Percentiles rank a stretch among this genome's conserved stretches.
Evolutionary conservation across 2,888 invertebrate genomes (phyloP).

Genomic region (Ochropleura leucogaster): DNA sequence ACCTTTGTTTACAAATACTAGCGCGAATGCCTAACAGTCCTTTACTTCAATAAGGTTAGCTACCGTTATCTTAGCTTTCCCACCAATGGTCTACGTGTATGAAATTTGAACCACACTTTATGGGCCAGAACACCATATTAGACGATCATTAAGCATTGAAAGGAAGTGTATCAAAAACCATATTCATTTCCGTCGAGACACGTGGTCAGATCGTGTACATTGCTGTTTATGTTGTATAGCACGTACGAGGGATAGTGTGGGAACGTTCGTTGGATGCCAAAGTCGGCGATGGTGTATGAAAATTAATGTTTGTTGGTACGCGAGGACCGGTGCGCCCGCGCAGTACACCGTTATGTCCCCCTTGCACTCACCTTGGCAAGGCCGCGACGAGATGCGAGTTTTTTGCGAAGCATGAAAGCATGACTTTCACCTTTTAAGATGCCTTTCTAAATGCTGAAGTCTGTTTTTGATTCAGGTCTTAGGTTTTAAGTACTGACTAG

Average conservation of each 20-base stretch:
- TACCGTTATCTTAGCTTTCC: constrained; percentile 83
- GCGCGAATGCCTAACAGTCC: constrained; percentile 56
- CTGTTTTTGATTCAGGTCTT: constrained; percentile 68
- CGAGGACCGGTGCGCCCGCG: constrained; percentile 74
- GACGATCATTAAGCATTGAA: constrained; percentile 79
- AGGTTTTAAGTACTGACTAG: constrained; percentile 57
- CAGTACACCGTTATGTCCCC: constrained; percentile 88
- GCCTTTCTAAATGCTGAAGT: constrained; percentile 88
- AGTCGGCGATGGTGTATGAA: constrained; percentile 71
- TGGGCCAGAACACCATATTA: constrained; percentile 75
- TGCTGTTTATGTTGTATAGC: constrained; percentile 58
- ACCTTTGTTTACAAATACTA: constrained; percentile 82
- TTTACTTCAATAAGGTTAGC: constrained; percentile 68
- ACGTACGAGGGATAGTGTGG: constrained; percentile 58
- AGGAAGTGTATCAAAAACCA: constrained; percentile 85
- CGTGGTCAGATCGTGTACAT: constrained; percentile 59
- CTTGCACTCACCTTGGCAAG: constrained; percentile 90
- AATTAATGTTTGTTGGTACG: constrained; percentile 70
- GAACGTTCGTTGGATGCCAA: constrained; percentile 72
- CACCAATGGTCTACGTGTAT: constrained; percentile 79
- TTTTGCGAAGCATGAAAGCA: constrained; percentile 88
- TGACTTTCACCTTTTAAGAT: constrained; percentile 89
- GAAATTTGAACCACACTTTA: constrained; percentile 78
- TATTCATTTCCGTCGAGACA: constrained; percentile 75
- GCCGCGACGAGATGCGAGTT: constrained; percentile 88